A percentile compares a stretch with the other conserved stretches of the same genome.
Conservation (phyloP, 2,797 vertebrate species). For the Alectoris magna region DNA sequence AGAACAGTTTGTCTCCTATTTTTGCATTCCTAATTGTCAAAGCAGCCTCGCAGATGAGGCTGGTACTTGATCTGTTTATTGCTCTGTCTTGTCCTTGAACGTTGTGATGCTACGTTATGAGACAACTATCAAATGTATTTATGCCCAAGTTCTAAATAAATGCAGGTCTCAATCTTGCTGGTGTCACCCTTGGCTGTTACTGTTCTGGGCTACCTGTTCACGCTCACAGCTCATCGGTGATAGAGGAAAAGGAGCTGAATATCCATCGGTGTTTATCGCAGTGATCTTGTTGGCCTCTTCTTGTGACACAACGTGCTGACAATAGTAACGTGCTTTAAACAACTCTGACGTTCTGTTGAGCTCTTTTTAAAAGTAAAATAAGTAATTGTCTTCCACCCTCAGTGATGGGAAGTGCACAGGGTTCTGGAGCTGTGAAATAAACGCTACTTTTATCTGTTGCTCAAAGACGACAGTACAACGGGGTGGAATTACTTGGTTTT, state of each 20-base stretch:
- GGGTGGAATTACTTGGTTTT: slow-evolving; percentile 6
- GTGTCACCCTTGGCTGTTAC: not conserved
- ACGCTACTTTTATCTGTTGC: not conserved
- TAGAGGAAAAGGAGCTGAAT: not conserved
- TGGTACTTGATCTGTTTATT: not conserved
- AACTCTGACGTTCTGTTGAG: not conserved
- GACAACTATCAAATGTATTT: not conserved
- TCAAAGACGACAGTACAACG: not conserved
- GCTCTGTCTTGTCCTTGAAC: not conserved
- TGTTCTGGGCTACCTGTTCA: not conserved
- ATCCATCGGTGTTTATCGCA: not conserved
- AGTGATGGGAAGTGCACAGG: not conserved
- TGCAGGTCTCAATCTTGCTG: not conserved
- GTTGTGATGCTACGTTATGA: not conserved
- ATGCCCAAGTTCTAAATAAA: not conserved
- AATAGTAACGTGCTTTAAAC: not conserved
- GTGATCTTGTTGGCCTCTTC: not conserved
- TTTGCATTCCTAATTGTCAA: not conserved
- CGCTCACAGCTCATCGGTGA: not conserved
- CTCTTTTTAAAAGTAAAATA: not conserved
- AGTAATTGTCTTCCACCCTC: not conserved
- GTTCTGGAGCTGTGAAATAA: not conserved
- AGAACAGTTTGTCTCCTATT: not conserved
- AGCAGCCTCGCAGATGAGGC: not conserved
- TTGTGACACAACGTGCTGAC: not conserved